Conservation (phyloP, 2,113 vertebrate species). For the Lampris incognitus region DNA sequence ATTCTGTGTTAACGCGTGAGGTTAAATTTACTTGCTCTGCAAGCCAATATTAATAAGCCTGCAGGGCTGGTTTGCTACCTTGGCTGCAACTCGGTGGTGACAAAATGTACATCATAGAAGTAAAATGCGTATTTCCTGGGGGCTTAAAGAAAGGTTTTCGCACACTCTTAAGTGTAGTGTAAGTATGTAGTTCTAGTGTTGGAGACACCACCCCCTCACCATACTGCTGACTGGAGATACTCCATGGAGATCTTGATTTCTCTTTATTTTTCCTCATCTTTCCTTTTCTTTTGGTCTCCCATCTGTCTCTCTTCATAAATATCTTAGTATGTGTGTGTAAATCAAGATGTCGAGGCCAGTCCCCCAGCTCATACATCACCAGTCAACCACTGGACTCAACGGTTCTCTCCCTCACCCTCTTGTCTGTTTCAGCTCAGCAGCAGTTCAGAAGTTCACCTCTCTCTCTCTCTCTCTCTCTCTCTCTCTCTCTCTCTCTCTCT, state of each 20-base stretch:
- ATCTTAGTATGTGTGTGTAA: too few relatives aligned
- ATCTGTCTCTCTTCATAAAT: background rate
- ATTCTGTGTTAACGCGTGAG: too few relatives aligned
- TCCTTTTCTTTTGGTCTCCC: background rate
- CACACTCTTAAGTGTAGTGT: background rate
- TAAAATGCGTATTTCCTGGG: slow-evolving; percentile 5
- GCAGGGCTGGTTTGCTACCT: background rate
- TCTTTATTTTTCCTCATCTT: background rate
- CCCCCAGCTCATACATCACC: too few relatives aligned
- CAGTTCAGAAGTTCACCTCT: background rate
- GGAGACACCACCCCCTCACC: slow-evolving; percentile 17
- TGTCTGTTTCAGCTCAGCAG: background rate
- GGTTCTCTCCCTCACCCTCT: background rate
- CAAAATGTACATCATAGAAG: slow-evolving; percentile 5
- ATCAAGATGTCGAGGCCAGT: too few relatives aligned
- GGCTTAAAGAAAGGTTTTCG: background rate
- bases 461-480: background rate
- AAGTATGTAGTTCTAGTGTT: slow-evolving; percentile 27
- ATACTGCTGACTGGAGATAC: slow-evolving; percentile 11
- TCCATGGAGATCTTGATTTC: background rate
- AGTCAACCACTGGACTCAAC: background rate
- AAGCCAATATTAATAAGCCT: too few relatives aligned
- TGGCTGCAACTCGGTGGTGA: background rate
- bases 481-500: background rate
- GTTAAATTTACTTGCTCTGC: too few relatives aligned